Base-by-base conservation (phyloP, 2,888 invertebrate species). In the Trachelus troglodyta region DNA sequence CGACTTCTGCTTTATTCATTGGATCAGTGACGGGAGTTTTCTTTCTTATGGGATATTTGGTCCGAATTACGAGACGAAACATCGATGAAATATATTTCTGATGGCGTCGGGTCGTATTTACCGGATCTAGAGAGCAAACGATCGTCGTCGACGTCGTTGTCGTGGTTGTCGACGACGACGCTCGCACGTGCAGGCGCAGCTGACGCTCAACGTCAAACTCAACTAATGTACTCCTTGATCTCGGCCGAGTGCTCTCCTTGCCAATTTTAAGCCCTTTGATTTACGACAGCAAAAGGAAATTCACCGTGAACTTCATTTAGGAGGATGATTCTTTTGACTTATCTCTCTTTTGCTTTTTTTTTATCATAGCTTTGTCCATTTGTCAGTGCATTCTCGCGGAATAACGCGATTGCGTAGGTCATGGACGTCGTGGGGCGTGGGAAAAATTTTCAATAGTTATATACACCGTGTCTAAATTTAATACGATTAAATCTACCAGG, bases 151-250 rank as follows among this genome's bases (percentile, higher is more conserved):
- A 69, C 71, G 34, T 73, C 35, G 73, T 76, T 33, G 31, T 76
- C 73, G 35, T 73, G 69, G 31, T 76, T 35, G 76, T 33, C 79
- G 76, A 74, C 71, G 71, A 12, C 71, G 31, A 33, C 82, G 81
- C 82, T 78, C 84, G 84, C 87, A 85, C 85, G 81, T 84, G 86
- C 85, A 84, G 84, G 87, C 71, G 71, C 89, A 90, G 90, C 90
- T 90, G 90, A 89, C 88, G 88, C 87, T 84, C 84, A 84, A 88
- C 85, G 90, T 90, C 90, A 90, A 89, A 90, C 86, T 88, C 90
- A 88, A 89, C 87, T 89, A 89, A 89, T 88, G 88, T 85, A 83
- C 86, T 82, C 83, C 87, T 88, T 87, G 85, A 87, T 89, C 87
- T 87, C 83, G 81, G 69, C 79, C 75, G 81, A 80, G 80, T 81